A percentile compares a stretch with the other conserved stretches of the same genome.
These are phyloP conservation scores for Papilio glaucus DNA, from an alignment of 1,140 invertebrate species.

Conservation along the genomic window DNA sequence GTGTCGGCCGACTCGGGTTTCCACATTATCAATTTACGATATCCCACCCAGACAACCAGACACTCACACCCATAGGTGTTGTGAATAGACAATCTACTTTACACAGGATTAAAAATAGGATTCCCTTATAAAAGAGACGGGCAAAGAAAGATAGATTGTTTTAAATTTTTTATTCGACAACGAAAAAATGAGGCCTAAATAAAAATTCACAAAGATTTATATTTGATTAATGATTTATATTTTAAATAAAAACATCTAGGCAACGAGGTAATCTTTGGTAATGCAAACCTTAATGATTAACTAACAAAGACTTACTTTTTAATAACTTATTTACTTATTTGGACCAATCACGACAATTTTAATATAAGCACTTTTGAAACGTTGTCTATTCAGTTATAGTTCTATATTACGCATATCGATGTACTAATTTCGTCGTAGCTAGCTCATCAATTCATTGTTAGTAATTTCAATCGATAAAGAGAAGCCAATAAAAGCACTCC, in stretches of 20 bases:
- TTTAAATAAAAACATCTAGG: too few relatives aligned
- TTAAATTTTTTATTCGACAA: slow-evolving; percentile 31
- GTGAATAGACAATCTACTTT: slow-evolving; percentile 37
- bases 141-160: slow-evolving; percentile 27
- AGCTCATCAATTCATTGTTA: slow-evolving; percentile 18
- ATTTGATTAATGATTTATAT: background rate
- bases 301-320: too few relatives aligned
- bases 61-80: slow-evolving; percentile 41
- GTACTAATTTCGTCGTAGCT: slow-evolving; percentile 4
- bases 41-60: slow-evolving; percentile 48
- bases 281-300: too few relatives aligned
- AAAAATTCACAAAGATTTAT: background rate
- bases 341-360: too few relatives aligned
- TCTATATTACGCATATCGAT: background rate
- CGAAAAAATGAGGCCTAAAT: slow-evolving; percentile 25
- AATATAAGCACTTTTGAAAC: too few relatives aligned
- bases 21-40: slow-evolving; percentile 58
- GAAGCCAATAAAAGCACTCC: slow-evolving; percentile 14
- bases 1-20: slow-evolving; percentile 47
- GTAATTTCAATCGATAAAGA: slow-evolving; percentile 14
- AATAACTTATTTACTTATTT: too few relatives aligned
- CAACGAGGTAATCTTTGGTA: too few relatives aligned
- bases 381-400: too few relatives aligned
- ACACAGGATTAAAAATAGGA: slow-evolving; percentile 20
- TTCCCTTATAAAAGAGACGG: slow-evolving; percentile 17